Conservation (phyloP, 2,888 invertebrate species). For the Torymus auratus region DNA sequence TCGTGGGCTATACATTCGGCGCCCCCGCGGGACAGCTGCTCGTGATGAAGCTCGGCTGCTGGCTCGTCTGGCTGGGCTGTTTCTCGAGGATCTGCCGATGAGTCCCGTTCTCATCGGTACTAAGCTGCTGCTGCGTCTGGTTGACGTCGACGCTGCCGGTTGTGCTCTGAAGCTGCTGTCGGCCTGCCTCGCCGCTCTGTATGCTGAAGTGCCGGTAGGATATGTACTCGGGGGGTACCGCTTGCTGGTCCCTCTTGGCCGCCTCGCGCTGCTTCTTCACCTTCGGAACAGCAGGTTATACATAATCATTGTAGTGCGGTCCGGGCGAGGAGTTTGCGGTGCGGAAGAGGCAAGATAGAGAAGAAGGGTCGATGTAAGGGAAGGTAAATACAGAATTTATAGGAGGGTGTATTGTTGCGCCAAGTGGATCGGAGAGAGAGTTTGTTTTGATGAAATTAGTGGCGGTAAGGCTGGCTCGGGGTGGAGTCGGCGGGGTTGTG, state of each 20-base stretch:
- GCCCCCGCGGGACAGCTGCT: conserved; percentile 59
- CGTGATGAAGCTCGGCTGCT: conserved; percentile 59
- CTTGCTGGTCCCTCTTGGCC: conserved; percentile 84
- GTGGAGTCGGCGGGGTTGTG: too few species aligned
- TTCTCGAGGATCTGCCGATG: too few species aligned
- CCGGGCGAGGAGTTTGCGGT: too few species aligned
- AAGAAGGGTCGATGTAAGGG: too few species aligned
- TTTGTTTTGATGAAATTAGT: too few species aligned
- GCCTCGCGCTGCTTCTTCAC: conserved; percentile 89
- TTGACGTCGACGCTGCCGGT: conserved; percentile 65
- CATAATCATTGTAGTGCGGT: too few species aligned
- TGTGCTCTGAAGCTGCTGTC: conserved; percentile 31
- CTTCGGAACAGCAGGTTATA: conserved; percentile 78
- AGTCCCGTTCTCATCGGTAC: too few species aligned
- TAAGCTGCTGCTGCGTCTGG: conserved; percentile 59
- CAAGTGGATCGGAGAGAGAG: too few species aligned
- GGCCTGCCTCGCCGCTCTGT: conserved; percentile 80
- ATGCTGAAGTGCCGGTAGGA: conserved; percentile 87
- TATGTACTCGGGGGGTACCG: conserved; percentile 87
- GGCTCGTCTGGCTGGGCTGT: conserved; percentile 61
- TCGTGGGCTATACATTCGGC: conserved; percentile 67
- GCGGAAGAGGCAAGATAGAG: too few species aligned
- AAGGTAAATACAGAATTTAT: too few species aligned
- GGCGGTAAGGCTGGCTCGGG: too few species aligned
- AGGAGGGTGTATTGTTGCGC: too few species aligned